Evolutionary conservation across 2,113 vertebrate species (phyloP), one percentile per base, ranked within the genome.

Genomic region (Columba janthina): DNA sequence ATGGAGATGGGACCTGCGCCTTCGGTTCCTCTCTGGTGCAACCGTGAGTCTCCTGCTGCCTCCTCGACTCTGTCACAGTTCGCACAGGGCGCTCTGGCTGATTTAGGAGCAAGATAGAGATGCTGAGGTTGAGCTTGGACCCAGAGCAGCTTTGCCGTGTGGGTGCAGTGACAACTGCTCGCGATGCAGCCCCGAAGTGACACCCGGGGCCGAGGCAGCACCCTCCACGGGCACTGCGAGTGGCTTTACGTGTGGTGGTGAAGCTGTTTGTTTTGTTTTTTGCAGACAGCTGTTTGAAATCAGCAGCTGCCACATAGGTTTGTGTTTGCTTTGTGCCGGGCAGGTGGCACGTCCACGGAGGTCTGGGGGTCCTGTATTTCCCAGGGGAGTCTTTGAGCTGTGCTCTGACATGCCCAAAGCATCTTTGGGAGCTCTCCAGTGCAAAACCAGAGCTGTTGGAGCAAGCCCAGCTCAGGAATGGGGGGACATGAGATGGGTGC

Each of bases 21-120:
- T 58, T 29, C 0, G 20, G 44, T 21, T 67, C 46, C 15, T 36
- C 38, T 28, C 38, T 3, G 61, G 46, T 26, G 38, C 31, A 19
- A 22, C 42, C 0, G 0, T 0, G 12, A 2, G 18, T 16, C 29
- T 42, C 31, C 79, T 38, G 46, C 74, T 82, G 31, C 60, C 51
- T 42, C 29, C 32, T 28, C 3, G 38, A 60, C 64, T 53, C n/a
- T 7, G 0, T 8, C 4, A 66, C 26, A 7, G 42, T 51, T 77
- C 21, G 5, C 40, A 2, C 31, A 5, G 36, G 4, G 65, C 0
- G 9, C 38, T 60, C 25, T 11, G 11, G 36, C 26, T 64, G 72
- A 24, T 80, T 4, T 2, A 6, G 53, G 57, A 7, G 32, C 28
- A 0, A 3, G 34, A 12, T 6, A 34, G 3, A 31, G 90, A 1